Evolutionary conservation across 2,888 invertebrate genomes (phyloP), one percentile per base, ranked within the genome.

Genomic region (Laothoe populi): DNA sequence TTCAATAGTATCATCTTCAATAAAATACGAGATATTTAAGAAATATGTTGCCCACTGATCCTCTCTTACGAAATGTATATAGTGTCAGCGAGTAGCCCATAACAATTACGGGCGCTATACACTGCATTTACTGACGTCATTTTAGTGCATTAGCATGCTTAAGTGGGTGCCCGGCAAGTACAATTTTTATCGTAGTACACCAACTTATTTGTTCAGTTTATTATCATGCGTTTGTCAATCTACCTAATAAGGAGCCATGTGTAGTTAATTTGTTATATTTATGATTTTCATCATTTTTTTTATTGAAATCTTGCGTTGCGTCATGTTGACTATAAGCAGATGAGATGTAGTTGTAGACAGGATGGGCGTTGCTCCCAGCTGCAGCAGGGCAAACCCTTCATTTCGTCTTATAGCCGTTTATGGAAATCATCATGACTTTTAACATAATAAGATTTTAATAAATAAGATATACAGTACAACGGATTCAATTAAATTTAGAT

Each of bases 31-130:
- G 1, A 31, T 5, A 4, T 5, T 4, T 31, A 4, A 4, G 2
- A 2, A 2, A 31, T 4, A 26, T 31, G 13, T 53, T 31, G 31
- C 31, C 19, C 26, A 53, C 53, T 53, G 35, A 11, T 31, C 53
- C 35, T 35, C 53, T 10, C 19, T 11, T 19, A 19, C 19, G 1
- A 31, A 19, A 11, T 53, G 49, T 11, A 19, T 45, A 19, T 49
- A 53, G 49, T 58, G 62, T 73, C 75, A 76, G 67, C 65, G 65
- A 64, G 59, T 46, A 24, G 63, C 64, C 70, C 68, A 75, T 70
- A 74, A 72, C 75, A 78, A 78, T 75, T 78, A 78, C 49, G 59
- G n/a, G 48, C n/a, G 38, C 69, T 59, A 64, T 49, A 68, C 66
- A 64, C 72, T 71, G 59, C 59, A 59, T 46, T 71, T 66, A 71